Conservation (phyloP, 2,113 vertebrate genomes). For the Peromyscus maniculatus region DNA sequence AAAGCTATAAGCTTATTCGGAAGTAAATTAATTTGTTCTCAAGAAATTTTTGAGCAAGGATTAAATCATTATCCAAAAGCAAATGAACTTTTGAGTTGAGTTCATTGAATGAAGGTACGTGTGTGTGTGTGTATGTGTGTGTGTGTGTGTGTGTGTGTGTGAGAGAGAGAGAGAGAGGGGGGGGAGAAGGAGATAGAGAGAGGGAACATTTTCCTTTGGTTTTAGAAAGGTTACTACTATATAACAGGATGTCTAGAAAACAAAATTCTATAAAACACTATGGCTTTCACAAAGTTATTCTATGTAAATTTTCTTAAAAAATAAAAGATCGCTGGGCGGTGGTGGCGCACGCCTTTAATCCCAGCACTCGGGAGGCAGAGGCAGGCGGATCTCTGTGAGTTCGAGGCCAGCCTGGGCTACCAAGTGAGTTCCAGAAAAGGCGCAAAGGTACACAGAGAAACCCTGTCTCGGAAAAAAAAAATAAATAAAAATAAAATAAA, state of each 20-base stretch:
- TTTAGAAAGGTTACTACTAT: background rate
- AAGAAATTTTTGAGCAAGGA: background rate
- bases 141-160: background rate
- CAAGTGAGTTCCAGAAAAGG: no score
- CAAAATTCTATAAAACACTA: background rate
- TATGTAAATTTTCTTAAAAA: background rate
- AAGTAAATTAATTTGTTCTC: background rate
- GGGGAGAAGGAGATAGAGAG: no score
- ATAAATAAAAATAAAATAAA: no score
- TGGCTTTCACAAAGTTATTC: background rate
- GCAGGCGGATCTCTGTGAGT: no score
- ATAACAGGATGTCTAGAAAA: background rate
- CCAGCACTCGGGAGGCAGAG: no score
- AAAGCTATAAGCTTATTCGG: constrained; percentile 10
- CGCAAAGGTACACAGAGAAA: no score
- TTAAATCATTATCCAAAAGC: background rate
- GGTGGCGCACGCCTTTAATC: no score
- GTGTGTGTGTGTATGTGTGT: background rate
- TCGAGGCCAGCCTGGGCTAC: no score
- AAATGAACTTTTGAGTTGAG: background rate
- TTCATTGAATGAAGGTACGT: background rate
- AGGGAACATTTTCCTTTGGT: background rate
- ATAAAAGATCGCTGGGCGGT: no score
- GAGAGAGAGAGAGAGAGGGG: no score
- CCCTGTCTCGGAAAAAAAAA: no score